Conservation (phyloP, 2,797 vertebrate species). For the Poeciliopsis infans region DNA sequence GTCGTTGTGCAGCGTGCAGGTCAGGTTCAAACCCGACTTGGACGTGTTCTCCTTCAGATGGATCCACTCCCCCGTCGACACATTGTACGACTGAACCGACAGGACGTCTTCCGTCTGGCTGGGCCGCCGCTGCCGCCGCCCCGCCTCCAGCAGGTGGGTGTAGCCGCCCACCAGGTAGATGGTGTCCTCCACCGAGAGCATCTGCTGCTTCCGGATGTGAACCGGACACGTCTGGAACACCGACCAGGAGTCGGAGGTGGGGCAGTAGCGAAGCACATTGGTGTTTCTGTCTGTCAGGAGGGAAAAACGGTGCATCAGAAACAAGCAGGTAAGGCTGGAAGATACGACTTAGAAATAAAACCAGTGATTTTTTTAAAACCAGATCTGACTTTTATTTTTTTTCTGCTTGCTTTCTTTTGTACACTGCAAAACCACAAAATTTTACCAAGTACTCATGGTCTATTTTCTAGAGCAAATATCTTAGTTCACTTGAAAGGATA, state of each 20-base stretch:
- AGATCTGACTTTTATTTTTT: too few species aligned
- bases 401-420: too few species aligned
- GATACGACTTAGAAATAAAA: too few species aligned
- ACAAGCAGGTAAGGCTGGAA: neutral
- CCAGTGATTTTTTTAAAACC: too few species aligned
- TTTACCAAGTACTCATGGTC: too few species aligned
- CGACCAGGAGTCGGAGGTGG: conserved; percentile 87
- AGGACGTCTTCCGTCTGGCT: conserved; percentile 88
- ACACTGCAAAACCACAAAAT: too few species aligned
- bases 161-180: conserved; percentile 96
- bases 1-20: conserved; percentile 93
- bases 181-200: conserved; percentile 95
- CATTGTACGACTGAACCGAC: conserved; percentile 91
- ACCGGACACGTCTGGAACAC: conserved; percentile 85
- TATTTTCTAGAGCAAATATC: too few species aligned
- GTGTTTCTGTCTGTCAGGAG: conserved; percentile 88
- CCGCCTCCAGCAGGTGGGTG: conserved; percentile 85
- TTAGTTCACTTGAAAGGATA: too few species aligned
- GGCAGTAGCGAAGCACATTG: conserved; percentile 90
- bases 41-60: conserved; percentile 92
- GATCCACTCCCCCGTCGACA: conserved; percentile 87
- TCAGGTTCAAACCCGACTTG: conserved; percentile 94
- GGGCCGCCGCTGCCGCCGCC: conserved; percentile 75
- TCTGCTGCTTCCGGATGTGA: conserved; percentile 97
- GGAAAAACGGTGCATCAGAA: neutral